These are phyloP conservation scores for Teleopsis dalmanni DNA, from an alignment of 1,140 invertebrate species.

Conservation along the genomic window DNA sequence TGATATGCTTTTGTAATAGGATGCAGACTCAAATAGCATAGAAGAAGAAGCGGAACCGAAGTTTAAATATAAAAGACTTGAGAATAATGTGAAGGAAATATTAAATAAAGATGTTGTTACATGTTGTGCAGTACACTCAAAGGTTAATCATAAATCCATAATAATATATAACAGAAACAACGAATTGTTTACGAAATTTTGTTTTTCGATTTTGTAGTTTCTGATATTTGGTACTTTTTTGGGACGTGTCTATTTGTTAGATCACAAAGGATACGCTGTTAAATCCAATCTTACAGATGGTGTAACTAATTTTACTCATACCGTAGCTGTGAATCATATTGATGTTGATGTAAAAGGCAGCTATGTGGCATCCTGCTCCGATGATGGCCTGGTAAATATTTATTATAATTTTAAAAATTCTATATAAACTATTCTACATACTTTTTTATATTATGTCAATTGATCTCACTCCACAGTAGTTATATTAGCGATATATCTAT, in stretches of 20 bases:
- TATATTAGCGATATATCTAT: neutral
- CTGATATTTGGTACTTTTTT: constrained; percentile 85
- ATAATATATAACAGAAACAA: neutral
- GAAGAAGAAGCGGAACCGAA: constrained; percentile 72
- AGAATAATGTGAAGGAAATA: constrained; percentile 80
- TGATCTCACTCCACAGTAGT: too few relatives aligned
- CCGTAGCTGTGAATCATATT: constrained; percentile 87
- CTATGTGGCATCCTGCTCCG: constrained; percentile 76
- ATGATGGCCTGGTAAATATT: constrained; percentile 75
- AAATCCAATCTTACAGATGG: constrained; percentile 47
- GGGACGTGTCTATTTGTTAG: constrained; percentile 82
- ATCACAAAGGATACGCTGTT: constrained; percentile 85
- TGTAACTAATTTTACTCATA: constrained; percentile 65
- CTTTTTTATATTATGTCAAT: too few relatives aligned
- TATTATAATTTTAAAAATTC: neutral
- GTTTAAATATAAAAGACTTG: constrained; percentile 83
- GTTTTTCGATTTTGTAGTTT: constrained; percentile 71
- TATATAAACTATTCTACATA: too few relatives aligned
- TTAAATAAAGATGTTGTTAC: constrained; percentile 76
- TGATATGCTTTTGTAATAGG: constrained; percentile 3
- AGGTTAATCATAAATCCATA: constrained; percentile 49
- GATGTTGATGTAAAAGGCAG: constrained; percentile 82
- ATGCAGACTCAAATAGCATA: constrained; percentile 16
- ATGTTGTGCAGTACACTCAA: constrained; percentile 85
- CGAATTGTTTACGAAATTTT: constrained; percentile 4